Evolutionary conservation across 2,888 invertebrate species (phyloP), one percentile per base, ranked within the genome.

Genomic region (Scaptomyza polygonia): DNA sequence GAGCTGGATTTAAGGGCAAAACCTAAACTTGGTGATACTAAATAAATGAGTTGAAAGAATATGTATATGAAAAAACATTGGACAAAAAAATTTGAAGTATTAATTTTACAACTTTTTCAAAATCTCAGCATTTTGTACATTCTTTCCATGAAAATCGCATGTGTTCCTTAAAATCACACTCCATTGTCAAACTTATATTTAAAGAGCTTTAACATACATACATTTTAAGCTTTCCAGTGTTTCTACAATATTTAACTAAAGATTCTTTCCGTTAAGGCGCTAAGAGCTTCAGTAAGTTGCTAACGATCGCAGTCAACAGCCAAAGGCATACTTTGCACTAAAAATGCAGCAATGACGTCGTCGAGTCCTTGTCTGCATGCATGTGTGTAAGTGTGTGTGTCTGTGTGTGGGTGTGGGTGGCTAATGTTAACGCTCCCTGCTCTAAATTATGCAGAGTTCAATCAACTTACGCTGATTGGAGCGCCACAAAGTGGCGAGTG

Each of bases 391-490:
- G 7, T 29, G 29, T 14, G 14, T 14, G 45, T 14, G 6, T 14
- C 27, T 45, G 11, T 11, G 14, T 14, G 27, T 27, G 14, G 32
- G 58, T 57, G 53, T 56, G 57, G 57, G 45, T 40, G 45, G 39
- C 8, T 39, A 8, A 3, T 16, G 16, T 9, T 3, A 3, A 1
- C 16, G 52, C 47, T 73, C 44, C 56, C 53, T 74, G 77, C 65
- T 68, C 67, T 78, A 75, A 78, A 78, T 78, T 70, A 78, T 78
- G 78, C 78, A 78, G 74, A 77, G 77, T 78, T 78, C 77, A 77
- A 78, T 78, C 75, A 78, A 78, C 78, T 78, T 78, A 67, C 75
- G 78, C 73, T 77, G 77, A 77, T 77, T 77, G 68, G 66, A 63
- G 62, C 62, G 45, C 77, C 77, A 70, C 77, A 73, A 77, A 77